Conservation (phyloP, 2,113 vertebrate genomes). For the Pangasianodon hypophthalmus region DNA sequence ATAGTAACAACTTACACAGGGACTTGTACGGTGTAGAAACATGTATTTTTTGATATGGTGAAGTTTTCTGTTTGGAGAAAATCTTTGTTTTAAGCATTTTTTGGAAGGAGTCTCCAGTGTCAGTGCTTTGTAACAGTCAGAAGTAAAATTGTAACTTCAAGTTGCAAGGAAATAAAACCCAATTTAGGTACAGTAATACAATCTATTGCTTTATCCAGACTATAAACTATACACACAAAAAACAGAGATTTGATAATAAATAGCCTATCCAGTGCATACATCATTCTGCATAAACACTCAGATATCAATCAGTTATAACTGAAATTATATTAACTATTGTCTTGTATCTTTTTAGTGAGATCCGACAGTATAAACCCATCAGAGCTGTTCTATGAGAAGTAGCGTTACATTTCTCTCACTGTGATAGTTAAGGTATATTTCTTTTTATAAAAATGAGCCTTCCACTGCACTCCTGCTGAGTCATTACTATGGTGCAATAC, state of each 20-base stretch:
- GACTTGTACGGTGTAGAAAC: neutral
- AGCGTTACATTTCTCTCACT: neutral
- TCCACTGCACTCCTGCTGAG: neutral
- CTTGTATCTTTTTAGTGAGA: neutral
- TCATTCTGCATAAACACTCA: neutral
- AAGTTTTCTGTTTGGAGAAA: neutral
- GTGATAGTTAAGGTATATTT: neutral
- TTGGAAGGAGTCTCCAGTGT: neutral
- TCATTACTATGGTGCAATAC: neutral
- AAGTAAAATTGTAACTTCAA: neutral
- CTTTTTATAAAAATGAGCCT: conserved; percentile 2
- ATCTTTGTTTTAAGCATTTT: neutral
- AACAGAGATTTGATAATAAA: neutral
- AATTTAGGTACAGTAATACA: neutral
- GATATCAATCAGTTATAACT: neutral
- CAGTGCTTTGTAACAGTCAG: neutral
- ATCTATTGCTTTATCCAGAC: neutral
- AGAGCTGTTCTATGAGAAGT: neutral
- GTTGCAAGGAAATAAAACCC: neutral
- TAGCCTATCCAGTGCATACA: neutral
- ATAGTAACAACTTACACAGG: neutral
- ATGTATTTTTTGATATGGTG: neutral
- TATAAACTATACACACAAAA: neutral
- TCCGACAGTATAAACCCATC: neutral
- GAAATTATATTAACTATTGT: neutral